Conservation (phyloP, 2,797 vertebrate species). For the Bufotes viridis region DNA sequence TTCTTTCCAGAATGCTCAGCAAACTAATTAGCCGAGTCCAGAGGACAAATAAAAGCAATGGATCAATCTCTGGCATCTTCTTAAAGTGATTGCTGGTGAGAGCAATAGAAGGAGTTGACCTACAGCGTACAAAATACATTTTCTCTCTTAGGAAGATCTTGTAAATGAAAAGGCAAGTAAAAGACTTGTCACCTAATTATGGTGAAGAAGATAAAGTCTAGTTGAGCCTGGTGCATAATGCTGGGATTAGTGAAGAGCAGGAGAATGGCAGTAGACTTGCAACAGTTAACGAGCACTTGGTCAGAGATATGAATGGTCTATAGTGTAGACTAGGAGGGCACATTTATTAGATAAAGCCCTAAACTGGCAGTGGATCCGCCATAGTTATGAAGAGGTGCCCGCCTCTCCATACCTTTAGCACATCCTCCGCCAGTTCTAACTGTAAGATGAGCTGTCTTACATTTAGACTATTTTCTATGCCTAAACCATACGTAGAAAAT, state of each 20-base stretch:
- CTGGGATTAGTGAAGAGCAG: background rate
- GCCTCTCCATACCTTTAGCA: no score
- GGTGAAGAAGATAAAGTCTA: background rate
- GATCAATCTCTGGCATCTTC: background rate
- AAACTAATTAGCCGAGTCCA: slow-evolving; percentile 34
- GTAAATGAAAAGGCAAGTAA: slow-evolving; percentile 6
- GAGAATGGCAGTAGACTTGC: background rate
- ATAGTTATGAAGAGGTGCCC: no score
- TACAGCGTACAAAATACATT: background rate
- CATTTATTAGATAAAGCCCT: no score
- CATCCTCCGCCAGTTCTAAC: no score
- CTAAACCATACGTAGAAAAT: no score
- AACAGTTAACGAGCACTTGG: background rate
- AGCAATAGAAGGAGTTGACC: slow-evolving; percentile 1
- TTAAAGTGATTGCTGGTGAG: background rate
- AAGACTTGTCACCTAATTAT: background rate
- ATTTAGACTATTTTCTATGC: no score
- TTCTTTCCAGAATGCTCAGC: background rate
- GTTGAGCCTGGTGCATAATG: background rate
- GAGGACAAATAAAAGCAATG: background rate
- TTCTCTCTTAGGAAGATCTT: background rate
- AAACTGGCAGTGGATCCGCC: no score
- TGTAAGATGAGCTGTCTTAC: no score
- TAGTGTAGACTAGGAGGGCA: background rate
- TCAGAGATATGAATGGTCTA: background rate